Evolutionary conservation across 2,797 vertebrate genomes (phyloP).

Genomic region (Lepus oiostolus): DNA sequence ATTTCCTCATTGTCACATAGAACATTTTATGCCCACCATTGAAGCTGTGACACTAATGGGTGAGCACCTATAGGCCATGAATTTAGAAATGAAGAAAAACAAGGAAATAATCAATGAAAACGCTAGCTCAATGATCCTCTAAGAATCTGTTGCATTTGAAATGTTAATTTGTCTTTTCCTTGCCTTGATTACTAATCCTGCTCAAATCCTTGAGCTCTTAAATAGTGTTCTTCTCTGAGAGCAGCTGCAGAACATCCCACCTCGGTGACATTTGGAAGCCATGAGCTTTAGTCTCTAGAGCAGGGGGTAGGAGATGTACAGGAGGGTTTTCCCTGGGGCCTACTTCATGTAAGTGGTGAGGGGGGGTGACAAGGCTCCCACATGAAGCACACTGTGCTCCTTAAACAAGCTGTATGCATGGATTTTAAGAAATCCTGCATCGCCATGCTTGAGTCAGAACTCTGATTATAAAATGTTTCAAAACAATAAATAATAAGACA

Average conservation of each 20-base stretch:
- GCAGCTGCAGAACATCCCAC: background rate
- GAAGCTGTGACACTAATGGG: background rate
- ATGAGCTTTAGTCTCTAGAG: background rate
- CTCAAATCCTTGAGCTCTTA: background rate
- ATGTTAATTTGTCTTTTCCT: background rate
- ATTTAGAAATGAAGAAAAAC: background rate
- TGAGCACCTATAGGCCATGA: background rate
- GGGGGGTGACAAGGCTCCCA: background rate
- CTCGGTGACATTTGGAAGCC: background rate
- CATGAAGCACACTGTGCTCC: fast-evolving
- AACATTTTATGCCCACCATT: background rate
- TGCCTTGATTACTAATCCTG: background rate
- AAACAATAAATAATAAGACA: too few relatives aligned
- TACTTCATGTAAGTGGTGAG: background rate
- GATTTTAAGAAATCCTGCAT: background rate
- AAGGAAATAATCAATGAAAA: background rate
- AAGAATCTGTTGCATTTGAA: background rate
- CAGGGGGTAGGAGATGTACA: background rate
- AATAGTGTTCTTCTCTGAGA: background rate
- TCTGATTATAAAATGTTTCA: background rate
- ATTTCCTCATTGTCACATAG: background rate
- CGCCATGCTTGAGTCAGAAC: background rate
- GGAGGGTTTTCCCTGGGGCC: background rate
- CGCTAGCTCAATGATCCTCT: background rate
- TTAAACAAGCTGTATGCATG: background rate